Base-by-base conservation (phyloP, 2,113 vertebrate species). In the Calidris pugnax region DNA sequence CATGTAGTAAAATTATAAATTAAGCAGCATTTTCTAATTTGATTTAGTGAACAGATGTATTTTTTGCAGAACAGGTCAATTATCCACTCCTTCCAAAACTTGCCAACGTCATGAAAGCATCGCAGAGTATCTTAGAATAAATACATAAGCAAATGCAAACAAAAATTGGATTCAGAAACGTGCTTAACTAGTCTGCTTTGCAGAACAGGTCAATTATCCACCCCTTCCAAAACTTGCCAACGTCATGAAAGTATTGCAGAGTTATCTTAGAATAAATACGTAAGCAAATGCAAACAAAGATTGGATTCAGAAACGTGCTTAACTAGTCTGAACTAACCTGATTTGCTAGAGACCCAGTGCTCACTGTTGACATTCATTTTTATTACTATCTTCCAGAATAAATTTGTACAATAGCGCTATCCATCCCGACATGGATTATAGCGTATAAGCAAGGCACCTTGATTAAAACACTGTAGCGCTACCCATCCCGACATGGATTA, bases 401-500 rank as follows among this genome's bases (percentile, higher is more conserved):
- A 79, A 88, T 87, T 27, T 50, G 83, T n/a, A 74, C 55, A 68
- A 47, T 24, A 89, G 68, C 24, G 9, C 48, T 87, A 48, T 33
- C 57, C 47, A 48, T 28, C 76, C 82, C 87, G 86, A 86, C 8
- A 11, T 43, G 75, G 64, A n/a, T 82, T 82, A 82, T 33, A 83
- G 68, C 24, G 6, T 92, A 17, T 48, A 63, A 95, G 87, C 32
- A 21, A 86, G 32, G 66, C 62, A 94, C 53, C 80, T 93, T 45
- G 80, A 91, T 80, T 79, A 84, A 97, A 97, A 69, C 80, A 51
- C 74, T 72, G 85, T 33, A 37, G n/a, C n/a, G 9, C 48, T 87
- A 48, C n/a, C 57, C 47, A 48, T 28, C 76, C 82, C 87, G 86
- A 86, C 8, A 11, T 43, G 75, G 64, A n/a, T 82, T 82, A 82